A percentile compares a stretch with the other conserved stretches of the same genome.
Conservation (phyloP, 2,113 vertebrate genomes). For the Melospiza melodia region DNA sequence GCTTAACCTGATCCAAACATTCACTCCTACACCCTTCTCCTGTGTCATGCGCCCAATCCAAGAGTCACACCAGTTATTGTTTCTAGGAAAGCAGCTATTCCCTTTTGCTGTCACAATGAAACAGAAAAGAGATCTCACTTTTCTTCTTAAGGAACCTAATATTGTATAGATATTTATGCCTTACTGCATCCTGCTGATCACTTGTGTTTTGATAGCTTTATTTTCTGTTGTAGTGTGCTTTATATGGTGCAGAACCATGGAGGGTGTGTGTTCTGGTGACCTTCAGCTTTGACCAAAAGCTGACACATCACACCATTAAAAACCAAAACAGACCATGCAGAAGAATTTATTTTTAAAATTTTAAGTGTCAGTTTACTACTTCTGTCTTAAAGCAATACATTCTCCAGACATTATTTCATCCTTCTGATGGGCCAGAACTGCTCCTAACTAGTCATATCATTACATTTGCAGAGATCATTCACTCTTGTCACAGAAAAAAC, state of each 20-base stretch:
- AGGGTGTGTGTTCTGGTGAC: neutral
- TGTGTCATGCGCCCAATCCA: neutral
- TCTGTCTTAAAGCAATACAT: neutral
- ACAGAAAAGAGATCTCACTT: neutral
- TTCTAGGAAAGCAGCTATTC: neutral
- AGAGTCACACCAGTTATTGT: neutral
- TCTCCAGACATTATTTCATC: neutral
- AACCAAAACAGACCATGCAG: neutral
- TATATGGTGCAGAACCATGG: fast-evolving
- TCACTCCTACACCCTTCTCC: neutral
- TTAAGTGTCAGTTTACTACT: neutral
- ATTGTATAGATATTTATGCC: neutral
- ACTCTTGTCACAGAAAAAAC: neutral
- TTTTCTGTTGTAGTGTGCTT: neutral
- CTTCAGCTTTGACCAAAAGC: neutral
- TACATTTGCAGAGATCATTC: neutral
- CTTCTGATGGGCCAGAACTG: neutral
- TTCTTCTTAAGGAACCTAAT: neutral
- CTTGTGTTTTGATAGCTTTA: neutral
- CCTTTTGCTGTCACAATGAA: neutral
- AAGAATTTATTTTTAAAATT: neutral
- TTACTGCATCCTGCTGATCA: neutral
- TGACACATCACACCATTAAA: neutral
- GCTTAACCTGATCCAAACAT: neutral
- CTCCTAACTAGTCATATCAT: neutral